Conservation (phyloP, 2,797 vertebrate genomes). For the Acropternis orthonyx region DNA sequence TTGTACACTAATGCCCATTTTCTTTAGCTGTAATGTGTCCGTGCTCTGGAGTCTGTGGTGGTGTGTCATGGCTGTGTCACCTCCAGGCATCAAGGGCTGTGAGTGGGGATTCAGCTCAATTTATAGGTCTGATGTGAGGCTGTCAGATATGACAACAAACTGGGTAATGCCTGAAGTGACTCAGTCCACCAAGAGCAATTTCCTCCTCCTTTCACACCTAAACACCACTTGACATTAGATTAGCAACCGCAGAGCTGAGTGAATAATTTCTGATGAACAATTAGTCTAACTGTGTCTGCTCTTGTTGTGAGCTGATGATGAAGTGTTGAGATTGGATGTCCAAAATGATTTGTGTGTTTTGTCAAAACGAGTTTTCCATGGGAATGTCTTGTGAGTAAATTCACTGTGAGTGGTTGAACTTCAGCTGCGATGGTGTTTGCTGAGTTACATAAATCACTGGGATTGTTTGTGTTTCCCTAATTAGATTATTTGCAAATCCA, state of each 20-base stretch:
- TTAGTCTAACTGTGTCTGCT: constrained; percentile 34
- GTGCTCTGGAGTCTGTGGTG: neutral
- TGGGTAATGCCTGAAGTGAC: neutral
- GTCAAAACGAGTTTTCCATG: neutral
- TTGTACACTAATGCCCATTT: neutral
- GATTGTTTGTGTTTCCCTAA: constrained; percentile 8
- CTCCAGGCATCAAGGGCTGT: neutral
- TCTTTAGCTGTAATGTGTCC: neutral
- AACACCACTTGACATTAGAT: neutral
- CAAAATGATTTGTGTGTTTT: constrained; percentile 7
- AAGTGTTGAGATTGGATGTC: neutral
- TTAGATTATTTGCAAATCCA: constrained; percentile 15
- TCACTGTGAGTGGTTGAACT: neutral
- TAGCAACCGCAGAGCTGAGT: neutral
- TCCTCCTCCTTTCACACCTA: neutral
- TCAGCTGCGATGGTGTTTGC: neutral
- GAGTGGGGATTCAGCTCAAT: neutral
- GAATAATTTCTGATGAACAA: constrained; percentile 6
- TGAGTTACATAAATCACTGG: neutral
- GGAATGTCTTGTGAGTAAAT: neutral
- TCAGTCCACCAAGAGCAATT: neutral
- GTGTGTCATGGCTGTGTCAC: neutral
- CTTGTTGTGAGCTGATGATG: neutral
- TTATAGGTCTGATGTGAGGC: neutral
- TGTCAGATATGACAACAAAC: neutral